A percentile compares a stretch with the other conserved stretches of the same genome.
phyloP scores from a whole-genome alignment of 2,888 invertebrate genomes.

The Aricia artaxerxes region DNA sequence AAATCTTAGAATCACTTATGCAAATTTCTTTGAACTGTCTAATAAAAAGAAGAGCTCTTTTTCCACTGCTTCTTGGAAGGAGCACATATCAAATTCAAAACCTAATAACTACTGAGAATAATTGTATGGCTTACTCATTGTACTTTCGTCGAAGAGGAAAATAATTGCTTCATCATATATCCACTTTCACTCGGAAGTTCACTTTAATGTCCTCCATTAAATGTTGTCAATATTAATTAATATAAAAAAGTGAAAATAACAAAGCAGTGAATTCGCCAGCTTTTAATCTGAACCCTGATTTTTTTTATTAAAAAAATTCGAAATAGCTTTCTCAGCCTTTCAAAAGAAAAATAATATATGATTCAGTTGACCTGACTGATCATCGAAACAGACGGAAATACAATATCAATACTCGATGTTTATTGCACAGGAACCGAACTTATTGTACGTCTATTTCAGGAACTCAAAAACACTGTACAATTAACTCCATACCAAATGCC shows the following conservation, averaged over 20 bases:
- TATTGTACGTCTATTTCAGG: too few species aligned
- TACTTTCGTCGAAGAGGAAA: conserved; percentile 51
- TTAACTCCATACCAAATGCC: too few species aligned
- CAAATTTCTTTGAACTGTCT: neutral
- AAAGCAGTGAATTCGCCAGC: neutral
- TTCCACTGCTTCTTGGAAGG: neutral
- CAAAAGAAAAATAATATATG: too few species aligned
- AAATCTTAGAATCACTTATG: neutral
- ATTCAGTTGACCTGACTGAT: neutral
- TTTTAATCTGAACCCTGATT: neutral
- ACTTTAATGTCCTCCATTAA: conserved; percentile 25
- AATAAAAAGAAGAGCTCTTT: neutral
- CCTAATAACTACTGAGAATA: neutral
- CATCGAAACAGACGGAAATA: neutral
- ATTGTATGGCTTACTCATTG: conserved; percentile 49
- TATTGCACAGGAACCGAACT: too few species aligned
- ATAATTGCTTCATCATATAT: conserved; percentile 40
- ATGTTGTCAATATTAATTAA: neutral
- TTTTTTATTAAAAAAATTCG: too few species aligned
- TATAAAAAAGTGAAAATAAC: neutral
- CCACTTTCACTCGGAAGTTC: conserved; percentile 49
- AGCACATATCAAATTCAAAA: neutral
- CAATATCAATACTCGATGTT: too few species aligned
- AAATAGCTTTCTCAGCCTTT: too few species aligned
- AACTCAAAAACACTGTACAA: too few species aligned